Conservation (phyloP, 2,888 invertebrate genomes). For the Lypha dubia region DNA sequence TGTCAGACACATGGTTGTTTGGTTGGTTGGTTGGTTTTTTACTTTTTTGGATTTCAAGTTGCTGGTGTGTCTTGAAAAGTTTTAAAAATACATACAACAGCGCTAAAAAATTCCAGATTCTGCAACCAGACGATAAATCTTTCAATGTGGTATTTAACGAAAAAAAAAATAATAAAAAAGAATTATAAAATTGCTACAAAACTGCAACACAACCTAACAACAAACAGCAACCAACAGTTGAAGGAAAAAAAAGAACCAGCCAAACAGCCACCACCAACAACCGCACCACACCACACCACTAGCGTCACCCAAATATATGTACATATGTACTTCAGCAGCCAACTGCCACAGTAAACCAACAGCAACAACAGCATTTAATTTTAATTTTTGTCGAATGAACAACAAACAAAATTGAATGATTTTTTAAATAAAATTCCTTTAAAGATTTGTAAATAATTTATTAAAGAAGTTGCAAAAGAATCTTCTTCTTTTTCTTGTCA, state of each 20-base stretch:
- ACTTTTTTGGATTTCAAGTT: slow-evolving; percentile 54
- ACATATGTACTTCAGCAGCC: slow-evolving; percentile 12
- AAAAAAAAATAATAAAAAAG: too few relatives aligned
- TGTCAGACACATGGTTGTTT: slow-evolving; percentile 55
- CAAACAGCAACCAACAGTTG: slow-evolving; percentile 24
- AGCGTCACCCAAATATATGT: slow-evolving; percentile 33
- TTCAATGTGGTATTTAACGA: slow-evolving; percentile 81
- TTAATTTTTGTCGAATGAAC: slow-evolving; percentile 50
- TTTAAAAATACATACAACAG: slow-evolving; percentile 64
- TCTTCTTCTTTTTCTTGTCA: slow-evolving; percentile 30
- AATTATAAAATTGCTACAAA: slow-evolving; percentile 74
- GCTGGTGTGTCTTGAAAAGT: slow-evolving; percentile 53
- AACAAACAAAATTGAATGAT: slow-evolving; percentile 23
- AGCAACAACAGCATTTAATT: slow-evolving; percentile 49
- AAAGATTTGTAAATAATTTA: slow-evolving; percentile 60
- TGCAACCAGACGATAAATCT: slow-evolving; percentile 81
- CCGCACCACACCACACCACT: slow-evolving; percentile 26
- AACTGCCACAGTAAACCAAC: slow-evolving; percentile 46
- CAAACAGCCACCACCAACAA: slow-evolving; percentile 56
- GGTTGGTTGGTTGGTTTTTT: slow-evolving; percentile 28
- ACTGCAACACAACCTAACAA: slow-evolving; percentile 75
- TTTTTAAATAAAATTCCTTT: slow-evolving; percentile 59
- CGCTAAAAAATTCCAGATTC: slow-evolving; percentile 72
- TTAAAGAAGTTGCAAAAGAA: slow-evolving; percentile 70
- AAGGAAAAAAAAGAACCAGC: slow-evolving; percentile 52